phyloP scores from a whole-genome alignment of 2,797 vertebrate genomes.

The Poecile montanus region DNA sequence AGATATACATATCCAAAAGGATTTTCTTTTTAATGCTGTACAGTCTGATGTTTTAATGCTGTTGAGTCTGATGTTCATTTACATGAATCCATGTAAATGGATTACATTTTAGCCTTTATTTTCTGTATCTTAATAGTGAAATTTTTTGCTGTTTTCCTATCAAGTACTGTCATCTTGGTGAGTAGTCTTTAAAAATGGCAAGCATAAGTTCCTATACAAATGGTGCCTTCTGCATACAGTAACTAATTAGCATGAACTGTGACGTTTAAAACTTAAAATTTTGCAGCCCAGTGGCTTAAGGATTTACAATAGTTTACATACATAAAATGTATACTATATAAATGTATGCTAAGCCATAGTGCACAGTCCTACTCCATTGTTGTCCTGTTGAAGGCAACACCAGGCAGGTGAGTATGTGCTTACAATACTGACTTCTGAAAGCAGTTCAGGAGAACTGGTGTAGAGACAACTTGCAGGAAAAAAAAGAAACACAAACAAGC shows the following conservation, averaged over 20 bases:
- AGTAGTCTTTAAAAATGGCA: not conserved
- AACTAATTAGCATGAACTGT: not conserved
- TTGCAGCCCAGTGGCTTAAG: not conserved
- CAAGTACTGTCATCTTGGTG: not conserved
- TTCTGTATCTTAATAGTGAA: not conserved
- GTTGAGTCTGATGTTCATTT: not conserved
- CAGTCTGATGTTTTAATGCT: not conserved
- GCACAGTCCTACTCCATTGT: not conserved
- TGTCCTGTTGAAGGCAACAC: not conserved
- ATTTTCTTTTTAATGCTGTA: not conserved
- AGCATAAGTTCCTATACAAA: not conserved
- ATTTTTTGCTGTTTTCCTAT: not conserved
- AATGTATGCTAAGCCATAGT: not conserved
- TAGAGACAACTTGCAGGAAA: not conserved
- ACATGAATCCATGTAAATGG: not conserved
- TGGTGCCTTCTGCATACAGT: not conserved
- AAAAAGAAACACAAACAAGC: not conserved
- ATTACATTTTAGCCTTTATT: not conserved
- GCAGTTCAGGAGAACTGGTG: not conserved
- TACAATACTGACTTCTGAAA: not conserved
- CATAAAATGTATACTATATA: not conserved
- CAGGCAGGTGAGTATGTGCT: not conserved
- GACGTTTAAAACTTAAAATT: not conserved
- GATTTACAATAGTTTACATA: not conserved
- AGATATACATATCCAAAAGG: not conserved